These are phyloP conservation scores for Zelostemma sp. DNA, from an alignment of 1,140 invertebrate genomes.

Conservation along the genomic window DNA sequence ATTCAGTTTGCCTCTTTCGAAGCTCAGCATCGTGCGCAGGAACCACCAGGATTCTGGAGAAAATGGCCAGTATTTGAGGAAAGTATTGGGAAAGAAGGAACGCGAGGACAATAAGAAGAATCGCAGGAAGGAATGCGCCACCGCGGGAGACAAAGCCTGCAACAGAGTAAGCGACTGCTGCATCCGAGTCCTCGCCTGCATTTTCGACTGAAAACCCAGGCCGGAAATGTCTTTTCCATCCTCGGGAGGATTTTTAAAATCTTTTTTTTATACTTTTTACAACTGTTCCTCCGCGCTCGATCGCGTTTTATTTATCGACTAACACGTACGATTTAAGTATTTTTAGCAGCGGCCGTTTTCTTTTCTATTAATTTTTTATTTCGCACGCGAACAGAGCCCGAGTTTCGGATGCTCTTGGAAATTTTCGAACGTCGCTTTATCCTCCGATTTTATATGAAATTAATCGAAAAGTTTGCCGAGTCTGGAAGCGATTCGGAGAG, in stretches of 20 bases:
- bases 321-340: neutral
- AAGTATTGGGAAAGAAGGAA: slow-evolving; percentile 52
- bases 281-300: neutral
- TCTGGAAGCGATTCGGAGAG: too few species aligned
- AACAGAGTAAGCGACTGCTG: slow-evolving; percentile 64
- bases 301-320: neutral
- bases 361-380: neutral
- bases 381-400: too few species aligned
- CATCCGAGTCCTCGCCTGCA: slow-evolving; percentile 62
- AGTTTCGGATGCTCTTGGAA: too few species aligned
- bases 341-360: neutral
- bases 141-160: slow-evolving; percentile 58
- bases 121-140: slow-evolving; percentile 61
- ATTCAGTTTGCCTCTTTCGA: slow-evolving; percentile 25
- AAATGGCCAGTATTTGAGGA: slow-evolving; percentile 13
- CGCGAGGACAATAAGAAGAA: slow-evolving; percentile 64
- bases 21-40: slow-evolving; percentile 46
- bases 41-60: slow-evolving; percentile 14
- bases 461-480: too few species aligned
- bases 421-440: too few species aligned
- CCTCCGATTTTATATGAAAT: too few species aligned
- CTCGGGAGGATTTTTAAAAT: too few species aligned
- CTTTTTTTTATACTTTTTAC: neutral
- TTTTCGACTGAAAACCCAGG: slow-evolving; percentile 62
- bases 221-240: too few species aligned